Base-by-base conservation (phyloP, 2,888 invertebrate species). In the Sinotaia quadrata region DNA sequence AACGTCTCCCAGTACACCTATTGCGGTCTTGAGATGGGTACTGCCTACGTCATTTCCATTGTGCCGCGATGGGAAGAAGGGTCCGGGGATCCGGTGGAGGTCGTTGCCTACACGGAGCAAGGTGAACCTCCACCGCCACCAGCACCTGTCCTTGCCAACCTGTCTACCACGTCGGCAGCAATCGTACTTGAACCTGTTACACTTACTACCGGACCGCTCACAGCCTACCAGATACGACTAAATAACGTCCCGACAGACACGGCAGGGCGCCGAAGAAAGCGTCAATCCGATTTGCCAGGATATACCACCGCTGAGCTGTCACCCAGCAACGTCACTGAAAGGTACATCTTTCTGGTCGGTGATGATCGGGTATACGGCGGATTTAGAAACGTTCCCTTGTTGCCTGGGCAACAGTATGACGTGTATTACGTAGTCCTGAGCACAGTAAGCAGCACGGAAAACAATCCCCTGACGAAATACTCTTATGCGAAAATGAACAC, bases 161-260 rank as follows among this genome's bases (percentile, higher is more conserved):
- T 91, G 71, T 91, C 90, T 24, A 91, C 91, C 8, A 90, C 91
- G 15, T 91, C 91, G 63, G 92, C 94, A 82, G 90, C 91, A 0
- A 90, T 96, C 5, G 90, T 91, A 76, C 90, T 96, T 36, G 90
- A 91, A 12, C 91, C 92, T 74, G 92, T 93, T 0, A 90, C 89
- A 61, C 94, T 95, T 87, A 91, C 93, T 52, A 93, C 93, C 84
- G 95, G 95, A 0, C 95, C 95, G 0, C 90, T 95, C 10, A 81
- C 84, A 21, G 91, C 91, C 78, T 94, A 95, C 80, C 91, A 93
- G 80, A 89, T 96, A 47, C 91, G 94, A 49, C n/a, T n/a, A n/a
- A n/a, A n/a, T n/a, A n/a, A n/a, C n/a, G 92, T 95, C 0, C 91
- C 94, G 34, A 91, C 93, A 76, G 34, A 78, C 0, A 44, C 21